Evolutionary conservation across 1,140 invertebrate genomes (phyloP).

Genomic region (Latrodectus geometricus): DNA sequence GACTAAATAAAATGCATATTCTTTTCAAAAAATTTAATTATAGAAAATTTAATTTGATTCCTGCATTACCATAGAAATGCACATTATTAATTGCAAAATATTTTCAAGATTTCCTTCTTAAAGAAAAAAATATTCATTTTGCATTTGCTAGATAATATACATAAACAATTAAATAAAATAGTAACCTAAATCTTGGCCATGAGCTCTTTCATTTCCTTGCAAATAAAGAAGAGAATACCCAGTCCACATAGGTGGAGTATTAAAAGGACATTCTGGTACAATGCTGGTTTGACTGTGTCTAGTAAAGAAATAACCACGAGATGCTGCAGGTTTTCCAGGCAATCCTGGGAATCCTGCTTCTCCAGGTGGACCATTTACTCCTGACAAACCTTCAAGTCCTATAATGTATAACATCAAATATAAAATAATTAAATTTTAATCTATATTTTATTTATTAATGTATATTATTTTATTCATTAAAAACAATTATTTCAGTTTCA

Average conservation of each 20-base stretch:
- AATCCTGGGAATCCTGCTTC: slow-evolving; percentile 73
- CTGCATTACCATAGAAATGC: no score
- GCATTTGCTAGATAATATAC: background rate
- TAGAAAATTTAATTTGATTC: no score
- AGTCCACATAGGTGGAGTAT: slow-evolving; percentile 88
- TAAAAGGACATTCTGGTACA: slow-evolving; percentile 86
- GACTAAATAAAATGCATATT: no score
- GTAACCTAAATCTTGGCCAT: slow-evolving; percentile 93
- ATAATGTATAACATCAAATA: slow-evolving; percentile 7
- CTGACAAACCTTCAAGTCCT: slow-evolving; percentile 61
- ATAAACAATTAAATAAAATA: background rate
- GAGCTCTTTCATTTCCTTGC: slow-evolving; percentile 88
- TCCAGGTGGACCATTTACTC: slow-evolving; percentile 67
- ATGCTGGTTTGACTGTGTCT: slow-evolving; percentile 87
- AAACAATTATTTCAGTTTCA: background rate
- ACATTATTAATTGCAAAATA: no score
- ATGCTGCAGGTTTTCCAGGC: slow-evolving; percentile 56
- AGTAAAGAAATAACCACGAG: slow-evolving; percentile 58
- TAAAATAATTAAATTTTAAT: background rate
- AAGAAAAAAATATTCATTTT: no score
- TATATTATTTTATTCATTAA: background rate
- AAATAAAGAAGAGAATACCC: slow-evolving; percentile 96
- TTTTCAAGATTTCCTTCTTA: no score
- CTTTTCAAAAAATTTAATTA: no score
- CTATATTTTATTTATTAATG: background rate